A percentile compares a stretch with the other conserved stretches of the same genome.
Conservation (phyloP, 2,888 invertebrate species). For the Nephrotoma flavescens region DNA sequence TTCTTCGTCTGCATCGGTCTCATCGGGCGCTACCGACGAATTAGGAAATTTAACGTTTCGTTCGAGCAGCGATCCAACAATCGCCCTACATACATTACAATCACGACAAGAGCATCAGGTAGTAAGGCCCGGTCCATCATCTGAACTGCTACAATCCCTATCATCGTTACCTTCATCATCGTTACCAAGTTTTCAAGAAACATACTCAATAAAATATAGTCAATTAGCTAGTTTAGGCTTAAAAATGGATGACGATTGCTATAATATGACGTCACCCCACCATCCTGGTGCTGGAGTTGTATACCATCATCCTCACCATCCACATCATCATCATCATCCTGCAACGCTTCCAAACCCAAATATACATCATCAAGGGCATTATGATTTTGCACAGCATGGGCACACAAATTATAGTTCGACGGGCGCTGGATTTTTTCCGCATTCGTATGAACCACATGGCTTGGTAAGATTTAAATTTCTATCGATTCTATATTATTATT, state of each 20-base stretch:
- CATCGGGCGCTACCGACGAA: slow-evolving; percentile 17
- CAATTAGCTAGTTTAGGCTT: slow-evolving; percentile 48
- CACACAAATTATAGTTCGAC: slow-evolving; percentile 31
- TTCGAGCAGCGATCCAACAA: slow-evolving; percentile 31
- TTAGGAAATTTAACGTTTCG: slow-evolving; percentile 24
- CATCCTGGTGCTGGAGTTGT: slow-evolving; percentile 12
- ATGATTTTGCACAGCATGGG: slow-evolving; percentile 32
- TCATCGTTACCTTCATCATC: slow-evolving; percentile 37
- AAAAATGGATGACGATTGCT: slow-evolving; percentile 80
- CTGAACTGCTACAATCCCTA: slow-evolving; percentile 19
- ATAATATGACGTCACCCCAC: slow-evolving; percentile 40
- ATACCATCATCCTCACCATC: slow-evolving; percentile 23
- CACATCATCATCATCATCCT: slow-evolving; percentile 36
- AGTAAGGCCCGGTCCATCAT: slow-evolving; percentile 15
- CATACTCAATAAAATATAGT: slow-evolving; percentile 63
- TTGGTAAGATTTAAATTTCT: slow-evolving; percentile 20
- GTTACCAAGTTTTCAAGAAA: slow-evolving; percentile 78
- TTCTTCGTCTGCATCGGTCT: slow-evolving; percentile 14
- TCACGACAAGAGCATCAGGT: slow-evolving; percentile 9
- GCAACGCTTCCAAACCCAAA: slow-evolving; percentile 12
- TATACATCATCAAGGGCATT: slow-evolving; percentile 22
- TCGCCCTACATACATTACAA: slow-evolving; percentile 26
- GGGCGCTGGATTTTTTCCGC: slow-evolving; percentile 14
- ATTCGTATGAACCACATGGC: slow-evolving; percentile 18
- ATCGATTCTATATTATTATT: neutral